Evolutionary conservation across 92 coral and sea anemone species (phyloP).

Genomic region (Heliopora coerulea): DNA sequence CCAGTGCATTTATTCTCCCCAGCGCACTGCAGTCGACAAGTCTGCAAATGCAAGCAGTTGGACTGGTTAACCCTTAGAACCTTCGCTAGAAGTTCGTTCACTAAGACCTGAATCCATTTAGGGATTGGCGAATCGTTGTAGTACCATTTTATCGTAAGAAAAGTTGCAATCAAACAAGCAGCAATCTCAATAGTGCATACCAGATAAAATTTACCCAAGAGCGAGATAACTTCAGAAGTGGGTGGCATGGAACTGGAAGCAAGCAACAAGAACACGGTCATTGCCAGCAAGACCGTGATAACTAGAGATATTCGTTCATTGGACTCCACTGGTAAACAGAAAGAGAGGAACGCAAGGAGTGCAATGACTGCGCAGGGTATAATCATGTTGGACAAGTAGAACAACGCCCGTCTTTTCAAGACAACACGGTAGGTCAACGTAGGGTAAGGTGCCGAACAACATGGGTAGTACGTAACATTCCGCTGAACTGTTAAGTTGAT

Average conservation of each 20-base stretch:
- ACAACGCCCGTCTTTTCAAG: slow-evolving; percentile 52
- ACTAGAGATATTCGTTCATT: slow-evolving; percentile 63
- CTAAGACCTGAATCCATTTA: slow-evolving; percentile 17
- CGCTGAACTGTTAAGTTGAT: slow-evolving; percentile 39
- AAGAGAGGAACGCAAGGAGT: slow-evolving; percentile 47
- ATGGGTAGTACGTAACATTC: slow-evolving; percentile 29
- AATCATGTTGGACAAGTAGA: slow-evolving; percentile 46
- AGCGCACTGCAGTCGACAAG: not conserved
- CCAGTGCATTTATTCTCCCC: not conserved
- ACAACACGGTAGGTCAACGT: slow-evolving; percentile 36
- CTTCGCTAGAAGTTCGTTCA: slow-evolving; percentile 53
- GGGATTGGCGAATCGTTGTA: slow-evolving; percentile 59
- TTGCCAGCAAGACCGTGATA: slow-evolving; percentile 57
- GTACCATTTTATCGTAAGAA: slow-evolving; percentile 68
- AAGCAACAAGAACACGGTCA: slow-evolving; percentile 59
- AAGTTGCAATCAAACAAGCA: slow-evolving; percentile 82
- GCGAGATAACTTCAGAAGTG: slow-evolving; percentile 65
- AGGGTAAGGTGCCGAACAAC: slow-evolving; percentile 59
- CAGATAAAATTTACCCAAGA: slow-evolving; percentile 76
- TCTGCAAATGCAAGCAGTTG: not conserved
- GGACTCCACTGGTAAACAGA: slow-evolving; percentile 59
- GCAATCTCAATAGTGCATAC: slow-evolving; percentile 81
- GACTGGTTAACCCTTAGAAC: slow-evolving; percentile 34
- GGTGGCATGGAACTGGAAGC: slow-evolving; percentile 63
- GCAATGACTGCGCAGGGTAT: slow-evolving; percentile 54